Conservation (phyloP, 2,797 vertebrate genomes). For the Xiphophorus birchmanni region DNA sequence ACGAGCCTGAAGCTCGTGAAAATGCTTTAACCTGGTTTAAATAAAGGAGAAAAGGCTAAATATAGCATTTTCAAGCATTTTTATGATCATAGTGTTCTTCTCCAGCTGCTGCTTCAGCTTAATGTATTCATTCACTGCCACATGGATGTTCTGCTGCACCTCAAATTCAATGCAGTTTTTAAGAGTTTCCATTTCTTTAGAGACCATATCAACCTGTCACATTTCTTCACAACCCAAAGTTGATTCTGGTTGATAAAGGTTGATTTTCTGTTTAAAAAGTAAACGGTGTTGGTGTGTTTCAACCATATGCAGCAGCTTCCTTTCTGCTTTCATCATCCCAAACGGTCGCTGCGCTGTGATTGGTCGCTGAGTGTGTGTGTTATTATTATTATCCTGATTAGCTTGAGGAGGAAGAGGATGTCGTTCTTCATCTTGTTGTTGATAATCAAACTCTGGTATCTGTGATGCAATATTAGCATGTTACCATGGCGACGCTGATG, state of each 20-base stretch:
- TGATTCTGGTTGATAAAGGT: neutral
- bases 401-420: neutral
- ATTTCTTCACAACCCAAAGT: neutral
- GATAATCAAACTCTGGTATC: neutral
- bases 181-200: no score
- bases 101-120: no score
- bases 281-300: neutral
- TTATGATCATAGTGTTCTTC: no score
- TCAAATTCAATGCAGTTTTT: no score
- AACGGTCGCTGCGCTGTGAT: no score
- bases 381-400: neutral
- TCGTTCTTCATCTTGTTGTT: neutral
- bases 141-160: no score
- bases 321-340: no score
- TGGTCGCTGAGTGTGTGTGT: no score
- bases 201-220: neutral
- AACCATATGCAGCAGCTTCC: neutral
- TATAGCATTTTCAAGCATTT: neutral
- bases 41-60: neutral
- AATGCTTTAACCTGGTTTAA: neutral
- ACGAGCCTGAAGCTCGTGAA: no score
- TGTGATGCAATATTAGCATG: slow-evolving; percentile 13
- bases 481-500: slow-evolving; percentile 44
- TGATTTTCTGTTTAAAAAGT: neutral
- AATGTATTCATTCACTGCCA: no score